Base-by-base conservation (phyloP, 2,797 vertebrate species). In the Enteromius paludinosus region DNA sequence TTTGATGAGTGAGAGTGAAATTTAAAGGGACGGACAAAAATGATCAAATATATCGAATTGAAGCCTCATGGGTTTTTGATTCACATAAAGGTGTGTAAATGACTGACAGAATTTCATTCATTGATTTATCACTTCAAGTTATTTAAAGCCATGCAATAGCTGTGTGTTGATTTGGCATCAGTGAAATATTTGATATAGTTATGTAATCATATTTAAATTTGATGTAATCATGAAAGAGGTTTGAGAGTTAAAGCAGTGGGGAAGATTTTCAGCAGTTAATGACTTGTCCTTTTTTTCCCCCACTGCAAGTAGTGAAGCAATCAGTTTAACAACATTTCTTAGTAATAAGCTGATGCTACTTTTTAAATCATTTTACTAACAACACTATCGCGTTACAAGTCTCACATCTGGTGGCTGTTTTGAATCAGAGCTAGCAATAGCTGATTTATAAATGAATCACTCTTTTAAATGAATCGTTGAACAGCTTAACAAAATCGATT, bases 171-270 rank as follows among this genome's bases (percentile, higher is more conserved):
- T 45, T 62, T 62, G 38, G 30, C 56, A 62, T 43, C 56, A 62
- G 17, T n/a, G 17, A 61, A 59, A 18, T 35, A 75, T 59, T 25
- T 75, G 72, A 9, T 54, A 8, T 4, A n/a, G 9, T n/a, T 54
- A 54, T 9, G 20, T n/a, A 54, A n/a, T 54, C 52, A 54, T n/a
- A 68, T 66, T 59, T 79, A 38, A 54, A 70, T 59, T 14, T 49
- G 30, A 72, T 41, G 20, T 1, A 17, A 71, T 14, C 11, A 20
- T 41, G 41, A 45, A 80, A 61, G 17, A 45, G 38, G 45, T 80
- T 45, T 61, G 47, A 54, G 23, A 41, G 33, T 10, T 23, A 15
- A 18, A 15, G 17, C 1, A 1, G 73, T 25, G 35, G 54, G 6
- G 28, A 78, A 25, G 8, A 18, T 45, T 56, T 70, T 23, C 25